Evolutionary conservation across 2,888 invertebrate species (phyloP).

Genomic region (Siphonodentalium dalli): DNA sequence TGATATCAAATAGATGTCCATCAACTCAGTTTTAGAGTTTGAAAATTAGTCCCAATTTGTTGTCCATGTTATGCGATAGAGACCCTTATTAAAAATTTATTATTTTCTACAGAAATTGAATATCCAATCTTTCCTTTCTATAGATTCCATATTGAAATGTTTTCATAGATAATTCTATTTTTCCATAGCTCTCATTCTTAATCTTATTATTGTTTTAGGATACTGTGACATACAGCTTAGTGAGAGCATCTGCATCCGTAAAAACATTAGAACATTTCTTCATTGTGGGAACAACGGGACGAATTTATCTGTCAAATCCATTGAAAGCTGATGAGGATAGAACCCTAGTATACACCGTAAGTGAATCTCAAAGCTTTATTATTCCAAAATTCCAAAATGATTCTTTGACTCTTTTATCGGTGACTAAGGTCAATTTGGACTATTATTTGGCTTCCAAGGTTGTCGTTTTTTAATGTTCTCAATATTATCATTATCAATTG

Average conservation of each 20-base stretch:
- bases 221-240: conserved; percentile 34
- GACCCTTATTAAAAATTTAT: background rate
- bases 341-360: conserved; percentile 30
- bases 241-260: conserved; percentile 31
- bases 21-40: too few species aligned
- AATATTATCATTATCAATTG: too few species aligned
- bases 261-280: conserved; percentile 50
- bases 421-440: background rate
- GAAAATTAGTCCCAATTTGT: too few species aligned
- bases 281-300: conserved; percentile 45
- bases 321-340: conserved; percentile 34
- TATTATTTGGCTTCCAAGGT: too few species aligned
- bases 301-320: conserved; percentile 47
- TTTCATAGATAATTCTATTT: too few species aligned
- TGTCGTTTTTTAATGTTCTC: too few species aligned
- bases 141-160: too few species aligned
- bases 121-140: background rate
- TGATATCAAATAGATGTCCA: too few species aligned
- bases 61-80: too few species aligned
- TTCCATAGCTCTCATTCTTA: too few species aligned
- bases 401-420: background rate
- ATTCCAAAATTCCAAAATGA: background rate
- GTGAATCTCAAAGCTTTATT: background rate
- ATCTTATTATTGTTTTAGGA: conserved; percentile 32
- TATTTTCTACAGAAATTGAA: background rate